Evolutionary conservation across 1,140 invertebrate species (phyloP), one percentile per base, ranked within the genome.

Genomic region (Hylaeus anthracinus): DNA sequence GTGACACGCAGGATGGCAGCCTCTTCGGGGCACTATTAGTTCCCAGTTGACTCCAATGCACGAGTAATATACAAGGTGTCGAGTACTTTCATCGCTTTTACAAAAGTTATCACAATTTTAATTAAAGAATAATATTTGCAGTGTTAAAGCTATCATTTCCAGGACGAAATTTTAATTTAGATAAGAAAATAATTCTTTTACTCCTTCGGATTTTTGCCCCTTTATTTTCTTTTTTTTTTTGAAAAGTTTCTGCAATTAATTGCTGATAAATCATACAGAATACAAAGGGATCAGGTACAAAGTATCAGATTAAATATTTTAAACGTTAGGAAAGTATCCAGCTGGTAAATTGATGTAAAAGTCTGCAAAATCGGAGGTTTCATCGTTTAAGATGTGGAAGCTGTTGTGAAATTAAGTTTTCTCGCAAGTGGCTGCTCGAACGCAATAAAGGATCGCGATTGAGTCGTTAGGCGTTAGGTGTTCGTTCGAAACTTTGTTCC

Each of bases 401-500:
- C 60, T 9, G 12, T 37, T 3, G 37, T 10, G n/a, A 51, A 43
- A 53, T 43, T 60, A 63, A n/a, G 14, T 71, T 60, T 43, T 14
- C 65, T 0, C 41, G 56, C 56, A 45, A 60, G 37, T 14, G 61
- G 45, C 56, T 61, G 45, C n/a, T 77, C 6, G 51, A 71, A 71
- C n/a, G 67, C 15, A 63, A 71, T 63, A 78, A 71, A 70, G 8
- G 56, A 43, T 63, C 37, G 26, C 45, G 4, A 48, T 53, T n/a
- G 74, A 60, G 74, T 58, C 41, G n/a, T n/a, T 15, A n/a, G 37
- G 15, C 41, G n/a, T n/a, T 15, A n/a, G 37, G 15, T 63, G 48
- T 70, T 60, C 41, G 51, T 12, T 45, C 26, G 41, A 60, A 77
- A 77, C 26, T 60, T 77, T 70, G 43, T 60, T 60, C 43, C 8